Percentiles rank a stretch among this genome's conserved stretches.
Conservation (phyloP, 92 coral and sea anemone species). For the Epizoanthus scotinus region DNA sequence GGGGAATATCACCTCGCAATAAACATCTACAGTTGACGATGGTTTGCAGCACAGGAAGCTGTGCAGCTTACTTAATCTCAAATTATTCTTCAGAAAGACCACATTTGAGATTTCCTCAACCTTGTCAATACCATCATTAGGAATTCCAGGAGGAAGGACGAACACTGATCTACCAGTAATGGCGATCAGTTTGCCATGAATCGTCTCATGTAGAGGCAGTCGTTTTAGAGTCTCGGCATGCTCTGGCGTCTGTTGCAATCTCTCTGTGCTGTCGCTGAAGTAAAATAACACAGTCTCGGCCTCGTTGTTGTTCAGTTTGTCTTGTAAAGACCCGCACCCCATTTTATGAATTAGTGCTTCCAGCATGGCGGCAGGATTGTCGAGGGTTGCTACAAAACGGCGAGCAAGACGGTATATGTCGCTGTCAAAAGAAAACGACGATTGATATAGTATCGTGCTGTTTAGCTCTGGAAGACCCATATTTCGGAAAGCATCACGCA, state of each 20-base stretch:
- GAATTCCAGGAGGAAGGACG: conserved; percentile 50
- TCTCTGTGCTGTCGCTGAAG: conserved; percentile 17
- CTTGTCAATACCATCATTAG: conserved; percentile 45
- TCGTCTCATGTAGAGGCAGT: conserved; percentile 52
- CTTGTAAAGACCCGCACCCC: conserved; percentile 2
- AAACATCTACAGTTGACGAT: conserved; percentile 48
- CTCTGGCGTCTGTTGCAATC: background rate
- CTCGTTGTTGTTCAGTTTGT: background rate
- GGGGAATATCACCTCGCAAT: conserved; percentile 60
- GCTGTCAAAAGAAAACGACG: too few species aligned
- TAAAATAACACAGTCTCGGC: conserved; percentile 27
- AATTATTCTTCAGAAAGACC: conserved; percentile 44
- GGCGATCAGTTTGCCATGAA: conserved; percentile 36
- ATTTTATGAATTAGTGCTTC: conserved; percentile 6
- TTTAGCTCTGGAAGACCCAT: conserved; percentile 41
- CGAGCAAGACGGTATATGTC: background rate
- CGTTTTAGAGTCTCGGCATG: conserved; percentile 26
- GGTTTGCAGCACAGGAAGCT: conserved; percentile 46
- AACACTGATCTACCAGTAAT: conserved; percentile 27
- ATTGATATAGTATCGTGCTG: too few species aligned
- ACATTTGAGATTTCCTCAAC: conserved; percentile 20
- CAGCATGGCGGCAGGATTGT: conserved; percentile 37
- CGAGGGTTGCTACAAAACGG: conserved; percentile 17
- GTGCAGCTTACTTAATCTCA: conserved; percentile 26
- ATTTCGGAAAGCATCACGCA: conserved; percentile 31